Base-by-base conservation (phyloP, 2,113 vertebrate genomes). In the Paracanthobrama guichenoti region DNA sequence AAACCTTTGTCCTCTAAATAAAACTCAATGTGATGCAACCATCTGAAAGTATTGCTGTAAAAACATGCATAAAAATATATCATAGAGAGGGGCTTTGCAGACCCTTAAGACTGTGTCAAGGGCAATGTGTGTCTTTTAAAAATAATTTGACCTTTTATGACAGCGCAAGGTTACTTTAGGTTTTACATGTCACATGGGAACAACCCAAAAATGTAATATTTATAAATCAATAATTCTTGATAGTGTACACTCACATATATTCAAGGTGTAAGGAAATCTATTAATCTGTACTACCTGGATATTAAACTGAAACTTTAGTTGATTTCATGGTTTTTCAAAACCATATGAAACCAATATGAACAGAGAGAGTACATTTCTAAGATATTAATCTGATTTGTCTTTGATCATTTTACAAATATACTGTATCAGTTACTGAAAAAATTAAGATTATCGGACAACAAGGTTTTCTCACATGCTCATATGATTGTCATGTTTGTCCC, bases 401-500 rank as follows among this genome's bases (percentile, higher is more conserved):
- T 10, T 24, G 35, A 60, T n/a, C 11, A 35, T 11, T 67, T 35
- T 31, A 64, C 28, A n/a, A n/a, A 67, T 35, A 22, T 46, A 69
- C 18, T 24, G 11, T 8, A 46, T 72, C 69, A 72, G 12, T 46
- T 46, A 22, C 22, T 72, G 69, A 72, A 46, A 24, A 22, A 72
- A 46, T 46, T 5, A n/a, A 7, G 22, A 72, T 48, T 48, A 73
- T 26, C 13, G 13, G 71, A 53, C 73, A 75, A 22, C 48, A 31
- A 53, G 1, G 44, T 75, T 53, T 75, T 75, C 73, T 73, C 73
- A 55, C 48, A 50, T 31, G 24, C 73, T 75, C 48, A 10, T 6
- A 16, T 18, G 26, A 75, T 31, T 75, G 73, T 53, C 48, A 50
- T 78, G 75, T 81, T 55, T 71, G 50, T n/a, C 64, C 28, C 64